Evolutionary conservation across 2,888 invertebrate genomes (phyloP).

Genomic region (Laspeyria flexula): DNA sequence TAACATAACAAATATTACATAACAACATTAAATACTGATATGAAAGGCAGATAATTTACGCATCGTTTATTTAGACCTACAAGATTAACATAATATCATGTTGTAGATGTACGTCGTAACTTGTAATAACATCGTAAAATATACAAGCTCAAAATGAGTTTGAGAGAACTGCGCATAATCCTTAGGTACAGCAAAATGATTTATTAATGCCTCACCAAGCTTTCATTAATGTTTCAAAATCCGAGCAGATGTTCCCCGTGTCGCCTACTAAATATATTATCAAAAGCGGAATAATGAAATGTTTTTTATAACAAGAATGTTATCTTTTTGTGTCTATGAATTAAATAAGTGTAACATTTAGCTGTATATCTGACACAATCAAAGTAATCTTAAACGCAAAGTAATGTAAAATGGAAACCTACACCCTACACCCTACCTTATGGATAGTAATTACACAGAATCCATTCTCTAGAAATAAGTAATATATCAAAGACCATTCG

Average conservation of each 20-base stretch:
- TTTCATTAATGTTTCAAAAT: conserved; percentile 21
- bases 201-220: conserved; percentile 19
- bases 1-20: neutral
- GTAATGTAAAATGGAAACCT: no score
- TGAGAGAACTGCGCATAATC: neutral
- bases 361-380: no score
- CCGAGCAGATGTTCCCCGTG: conserved; percentile 15
- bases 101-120: conserved; percentile 4
- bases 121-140: conserved; percentile 29
- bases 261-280: conserved; percentile 12
- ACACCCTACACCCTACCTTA: no score
- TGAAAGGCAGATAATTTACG: conserved; percentile 16
- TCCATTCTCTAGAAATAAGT: no score
- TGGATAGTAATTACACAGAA: no score
- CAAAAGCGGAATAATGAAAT: conserved; percentile 3
- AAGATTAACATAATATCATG: neutral
- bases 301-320: neutral
- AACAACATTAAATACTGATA: conserved; percentile 1
- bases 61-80: neutral
- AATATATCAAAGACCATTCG: no score
- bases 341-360: no score
- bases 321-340: neutral
- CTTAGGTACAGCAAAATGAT: conserved; percentile 14
- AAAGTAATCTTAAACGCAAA: no score
- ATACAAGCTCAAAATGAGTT: conserved; percentile 1